Conservation (phyloP, 2,888 invertebrate genomes). For the Hypolimnas misippus region DNA sequence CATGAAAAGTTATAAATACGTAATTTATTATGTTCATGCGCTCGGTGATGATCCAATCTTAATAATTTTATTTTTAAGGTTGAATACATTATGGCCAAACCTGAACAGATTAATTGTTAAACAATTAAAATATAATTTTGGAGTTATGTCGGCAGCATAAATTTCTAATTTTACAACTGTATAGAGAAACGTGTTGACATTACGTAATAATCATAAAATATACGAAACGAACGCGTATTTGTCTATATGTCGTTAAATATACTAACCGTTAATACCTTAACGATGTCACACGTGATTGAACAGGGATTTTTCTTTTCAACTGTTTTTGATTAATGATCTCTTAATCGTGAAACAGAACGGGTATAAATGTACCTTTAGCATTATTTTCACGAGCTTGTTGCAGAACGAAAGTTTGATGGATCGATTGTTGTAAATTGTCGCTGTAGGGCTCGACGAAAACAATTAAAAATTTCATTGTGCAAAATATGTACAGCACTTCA, state of each 20-base stretch:
- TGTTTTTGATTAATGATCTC: constrained; percentile 58
- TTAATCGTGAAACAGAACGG: constrained; percentile 50
- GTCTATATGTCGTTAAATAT: background rate
- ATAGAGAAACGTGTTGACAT: background rate
- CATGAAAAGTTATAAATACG: too few relatives aligned
- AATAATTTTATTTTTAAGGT: too few relatives aligned
- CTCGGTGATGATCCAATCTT: too few relatives aligned
- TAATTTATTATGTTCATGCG: too few relatives aligned
- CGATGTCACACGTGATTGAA: constrained; percentile 23
- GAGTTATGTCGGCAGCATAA: too few relatives aligned
- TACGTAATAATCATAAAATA: background rate
- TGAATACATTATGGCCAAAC: too few relatives aligned
- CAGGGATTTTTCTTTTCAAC: constrained; percentile 24
- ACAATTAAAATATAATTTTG: too few relatives aligned
- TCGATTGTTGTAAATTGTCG: constrained; percentile 60
- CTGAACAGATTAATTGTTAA: too few relatives aligned
- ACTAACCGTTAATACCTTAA: constrained; percentile 14
- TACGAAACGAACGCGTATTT: background rate
- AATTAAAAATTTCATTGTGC: constrained; percentile 70
- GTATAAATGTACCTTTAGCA: constrained; percentile 48
- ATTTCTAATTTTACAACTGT: too few relatives aligned
- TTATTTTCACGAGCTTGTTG: constrained; percentile 51
- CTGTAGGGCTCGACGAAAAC: constrained; percentile 64
- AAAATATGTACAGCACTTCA: constrained; percentile 58
- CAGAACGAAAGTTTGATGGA: constrained; percentile 77